Evolutionary conservation across 1,140 invertebrate genomes (phyloP).

Genomic region (Drosophila mayri): DNA sequence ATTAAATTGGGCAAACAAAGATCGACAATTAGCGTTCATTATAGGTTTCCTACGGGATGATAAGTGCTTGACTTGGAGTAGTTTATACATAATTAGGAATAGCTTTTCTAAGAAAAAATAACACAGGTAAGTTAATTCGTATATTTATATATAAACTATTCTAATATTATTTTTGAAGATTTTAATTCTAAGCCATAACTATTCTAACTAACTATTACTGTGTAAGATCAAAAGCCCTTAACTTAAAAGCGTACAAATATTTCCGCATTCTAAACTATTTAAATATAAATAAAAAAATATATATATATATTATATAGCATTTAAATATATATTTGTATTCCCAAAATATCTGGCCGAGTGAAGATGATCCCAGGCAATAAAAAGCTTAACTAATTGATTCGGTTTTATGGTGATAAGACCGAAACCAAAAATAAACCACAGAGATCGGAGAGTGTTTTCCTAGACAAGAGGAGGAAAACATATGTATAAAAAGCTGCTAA

Average conservation of each 20-base stretch:
- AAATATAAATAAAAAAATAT: neutral
- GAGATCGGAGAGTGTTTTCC: neutral
- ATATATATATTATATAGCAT: neutral
- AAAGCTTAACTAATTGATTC: slow-evolving; percentile 25
- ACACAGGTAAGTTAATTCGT: neutral
- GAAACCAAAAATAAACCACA: neutral
- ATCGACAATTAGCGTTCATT: neutral
- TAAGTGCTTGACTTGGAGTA: neutral
- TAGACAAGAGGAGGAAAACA: neutral
- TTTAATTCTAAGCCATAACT: no score
- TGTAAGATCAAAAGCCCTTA: neutral
- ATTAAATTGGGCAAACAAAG: neutral
- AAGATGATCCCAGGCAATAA: slow-evolving; percentile 16
- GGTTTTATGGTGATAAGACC: slow-evolving; percentile 1
- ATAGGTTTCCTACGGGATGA: neutral
- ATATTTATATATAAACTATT: neutral
- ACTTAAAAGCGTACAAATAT: neutral
- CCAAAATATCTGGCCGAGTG: slow-evolving; percentile 13
- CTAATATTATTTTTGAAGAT: neutral
- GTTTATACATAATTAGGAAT: neutral
- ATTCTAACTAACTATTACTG: neutral
- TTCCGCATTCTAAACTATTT: neutral
- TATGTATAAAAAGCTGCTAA: neutral
- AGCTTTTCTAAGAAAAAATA: neutral
- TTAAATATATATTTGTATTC: neutral